phyloP scores from a whole-genome alignment of 1,140 invertebrate species.

The Drosophila rhopaloa region DNA sequence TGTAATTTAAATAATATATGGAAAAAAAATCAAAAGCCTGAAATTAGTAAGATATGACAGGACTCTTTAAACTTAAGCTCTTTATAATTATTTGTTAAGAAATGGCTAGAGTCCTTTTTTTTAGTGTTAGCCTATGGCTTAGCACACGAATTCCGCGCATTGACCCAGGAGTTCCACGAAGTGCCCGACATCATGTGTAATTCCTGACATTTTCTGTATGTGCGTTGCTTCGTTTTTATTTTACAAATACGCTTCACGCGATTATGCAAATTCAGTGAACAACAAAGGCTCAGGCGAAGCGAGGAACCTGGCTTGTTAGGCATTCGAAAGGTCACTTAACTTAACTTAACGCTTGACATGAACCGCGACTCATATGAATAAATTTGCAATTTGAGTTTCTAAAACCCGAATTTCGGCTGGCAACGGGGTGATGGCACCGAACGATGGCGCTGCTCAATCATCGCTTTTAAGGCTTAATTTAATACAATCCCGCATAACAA shows the following conservation, averaged over 20 bases:
- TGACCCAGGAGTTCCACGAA: constrained; percentile 60
- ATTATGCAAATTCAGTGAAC: constrained; percentile 73
- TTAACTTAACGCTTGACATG: constrained; percentile 47
- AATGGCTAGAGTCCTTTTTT: not conserved
- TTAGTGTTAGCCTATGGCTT: constrained; percentile 29
- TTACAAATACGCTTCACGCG: constrained; percentile 82
- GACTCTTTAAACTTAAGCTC: too few species aligned
- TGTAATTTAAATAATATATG: not conserved
- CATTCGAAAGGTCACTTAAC: constrained; percentile 64
- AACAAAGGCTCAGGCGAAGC: constrained; percentile 37
- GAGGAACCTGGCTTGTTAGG: constrained; percentile 36
- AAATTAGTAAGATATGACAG: too few species aligned
- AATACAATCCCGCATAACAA: constrained; percentile 52
- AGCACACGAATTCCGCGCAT: constrained; percentile 59
- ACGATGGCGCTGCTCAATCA: constrained; percentile 32
- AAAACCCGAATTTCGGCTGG: constrained; percentile 8
- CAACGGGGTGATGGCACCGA: constrained; percentile 18
- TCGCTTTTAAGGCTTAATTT: constrained; percentile 39
- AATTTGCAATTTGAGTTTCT: constrained; percentile 58
- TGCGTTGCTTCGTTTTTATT: constrained; percentile 67
- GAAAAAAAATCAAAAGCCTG: too few species aligned
- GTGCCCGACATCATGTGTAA: constrained; percentile 62
- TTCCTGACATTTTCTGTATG: constrained; percentile 75
- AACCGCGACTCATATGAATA: constrained; percentile 68
- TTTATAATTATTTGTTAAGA: too few species aligned